A percentile compares a stretch with the other conserved stretches of the same genome.
Conservation (phyloP, 1,140 invertebrate genomes). For the Polypedilum pembai region DNA sequence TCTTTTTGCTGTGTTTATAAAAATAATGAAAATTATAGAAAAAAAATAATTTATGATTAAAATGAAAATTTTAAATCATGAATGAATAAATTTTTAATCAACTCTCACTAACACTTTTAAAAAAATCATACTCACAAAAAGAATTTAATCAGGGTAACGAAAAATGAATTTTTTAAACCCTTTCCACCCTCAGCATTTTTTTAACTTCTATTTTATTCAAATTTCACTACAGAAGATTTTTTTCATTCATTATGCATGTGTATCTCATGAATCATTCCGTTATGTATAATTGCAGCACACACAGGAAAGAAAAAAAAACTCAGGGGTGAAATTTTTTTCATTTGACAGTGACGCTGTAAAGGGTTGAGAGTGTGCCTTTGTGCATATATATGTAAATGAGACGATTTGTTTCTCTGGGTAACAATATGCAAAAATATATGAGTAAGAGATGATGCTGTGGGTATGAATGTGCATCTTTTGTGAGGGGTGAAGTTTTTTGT, state of each 20-base stretch:
- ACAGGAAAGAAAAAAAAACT: neutral
- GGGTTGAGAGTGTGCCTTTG: neutral
- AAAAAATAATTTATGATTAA: too few species aligned
- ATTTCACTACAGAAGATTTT: neutral
- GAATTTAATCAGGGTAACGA: too few species aligned
- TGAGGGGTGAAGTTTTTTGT: neutral
- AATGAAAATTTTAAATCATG: too few species aligned
- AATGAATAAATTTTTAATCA: too few species aligned
- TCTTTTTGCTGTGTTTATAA: too few species aligned
- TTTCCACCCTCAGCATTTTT: slow-evolving; percentile 5
- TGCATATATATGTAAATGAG: neutral
- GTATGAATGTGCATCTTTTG: neutral
- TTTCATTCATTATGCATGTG: neutral
- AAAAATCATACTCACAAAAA: too few species aligned
- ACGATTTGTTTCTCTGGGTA: neutral
- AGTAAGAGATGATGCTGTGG: neutral
- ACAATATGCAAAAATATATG: neutral
- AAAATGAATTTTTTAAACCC: neutral
- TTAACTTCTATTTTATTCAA: neutral
- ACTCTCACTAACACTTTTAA: too few species aligned
- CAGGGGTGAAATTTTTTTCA: neutral
- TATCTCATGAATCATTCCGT: neutral
- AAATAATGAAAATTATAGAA: too few species aligned
- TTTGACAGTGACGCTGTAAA: neutral
- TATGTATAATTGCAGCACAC: neutral